These are phyloP conservation scores for Pangasius sanitwongsei DNA, from an alignment of 2,797 vertebrate genomes.

Conservation along the genomic window DNA sequence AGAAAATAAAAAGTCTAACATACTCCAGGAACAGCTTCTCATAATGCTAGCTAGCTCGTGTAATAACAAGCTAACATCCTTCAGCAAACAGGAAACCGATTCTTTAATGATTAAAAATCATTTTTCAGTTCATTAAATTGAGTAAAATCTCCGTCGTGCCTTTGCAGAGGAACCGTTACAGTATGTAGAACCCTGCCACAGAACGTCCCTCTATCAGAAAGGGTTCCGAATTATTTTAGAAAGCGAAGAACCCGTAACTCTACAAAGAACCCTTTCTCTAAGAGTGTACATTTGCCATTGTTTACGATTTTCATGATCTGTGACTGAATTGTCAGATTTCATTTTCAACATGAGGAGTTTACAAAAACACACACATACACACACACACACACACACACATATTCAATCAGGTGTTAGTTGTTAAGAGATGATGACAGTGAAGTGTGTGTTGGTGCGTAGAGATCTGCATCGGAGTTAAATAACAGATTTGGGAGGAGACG, in stretches of 20 bases:
- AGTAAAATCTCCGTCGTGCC: not conserved
- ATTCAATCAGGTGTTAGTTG: not conserved
- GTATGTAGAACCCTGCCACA: not conserved
- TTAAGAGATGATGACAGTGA: not conserved
- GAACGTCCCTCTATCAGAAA: not conserved
- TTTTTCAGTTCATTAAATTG: not conserved
- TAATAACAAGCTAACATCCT: not conserved
- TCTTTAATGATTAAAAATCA: not conserved
- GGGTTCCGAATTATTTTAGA: not conserved
- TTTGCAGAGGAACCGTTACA: not conserved
- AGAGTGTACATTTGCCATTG: not conserved
- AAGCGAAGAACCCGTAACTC: not conserved
- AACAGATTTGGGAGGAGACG: not conserved
- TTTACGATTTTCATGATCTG: not conserved
- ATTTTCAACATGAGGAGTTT: not conserved
- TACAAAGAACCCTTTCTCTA: not conserved
- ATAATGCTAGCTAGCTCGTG: not conserved
- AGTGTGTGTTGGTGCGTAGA: not conserved
- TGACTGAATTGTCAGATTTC: not conserved
- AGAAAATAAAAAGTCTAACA: not conserved
- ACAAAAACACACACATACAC: not conserved
- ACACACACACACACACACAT: not conserved
- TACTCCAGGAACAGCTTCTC: not conserved
- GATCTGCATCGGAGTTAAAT: not conserved
- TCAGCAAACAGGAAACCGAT: not conserved